These are phyloP conservation scores for Leucoraja erinaceus DNA, from an alignment of 2,113 vertebrate species.

Conservation along the genomic window DNA sequence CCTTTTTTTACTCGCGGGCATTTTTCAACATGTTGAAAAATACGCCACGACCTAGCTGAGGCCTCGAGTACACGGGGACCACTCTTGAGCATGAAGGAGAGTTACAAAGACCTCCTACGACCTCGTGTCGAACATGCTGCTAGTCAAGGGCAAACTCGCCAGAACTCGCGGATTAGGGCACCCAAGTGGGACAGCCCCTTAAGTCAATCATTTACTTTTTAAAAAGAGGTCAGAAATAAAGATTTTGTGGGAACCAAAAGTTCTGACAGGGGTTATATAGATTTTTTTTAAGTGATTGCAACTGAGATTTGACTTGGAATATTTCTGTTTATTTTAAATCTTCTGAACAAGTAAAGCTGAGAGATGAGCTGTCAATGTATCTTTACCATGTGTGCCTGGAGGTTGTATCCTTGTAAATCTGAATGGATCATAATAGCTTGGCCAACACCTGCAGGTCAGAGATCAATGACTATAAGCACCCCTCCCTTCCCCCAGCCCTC, in stretches of 20 bases:
- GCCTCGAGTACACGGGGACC: too few species aligned
- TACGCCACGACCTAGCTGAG: too few species aligned
- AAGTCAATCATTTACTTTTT: not conserved
- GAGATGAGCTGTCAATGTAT: not conserved
- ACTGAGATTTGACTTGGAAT: not conserved
- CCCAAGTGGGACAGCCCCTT: too few species aligned
- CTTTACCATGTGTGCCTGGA: not conserved
- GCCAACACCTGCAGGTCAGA: constrained; percentile 21
- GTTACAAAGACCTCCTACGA: too few species aligned
- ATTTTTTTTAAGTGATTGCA: not conserved
- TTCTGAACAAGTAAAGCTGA: not conserved
- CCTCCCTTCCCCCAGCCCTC: not conserved
- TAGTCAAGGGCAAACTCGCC: too few species aligned
- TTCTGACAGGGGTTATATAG: not conserved
- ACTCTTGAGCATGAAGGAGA: too few species aligned
- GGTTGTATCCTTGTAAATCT: not conserved
- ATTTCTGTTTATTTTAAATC: not conserved
- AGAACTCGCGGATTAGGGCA: too few species aligned
- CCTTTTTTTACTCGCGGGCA: too few species aligned
- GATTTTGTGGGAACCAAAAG: not conserved
- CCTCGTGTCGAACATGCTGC: too few species aligned
- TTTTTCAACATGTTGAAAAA: too few species aligned
- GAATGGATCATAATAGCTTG: constrained; percentile 27
- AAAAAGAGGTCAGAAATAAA: not conserved
- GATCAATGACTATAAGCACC: not conserved